Evolutionary conservation across 1,140 invertebrate genomes (phyloP).

Genomic region (Planococcus citri): DNA sequence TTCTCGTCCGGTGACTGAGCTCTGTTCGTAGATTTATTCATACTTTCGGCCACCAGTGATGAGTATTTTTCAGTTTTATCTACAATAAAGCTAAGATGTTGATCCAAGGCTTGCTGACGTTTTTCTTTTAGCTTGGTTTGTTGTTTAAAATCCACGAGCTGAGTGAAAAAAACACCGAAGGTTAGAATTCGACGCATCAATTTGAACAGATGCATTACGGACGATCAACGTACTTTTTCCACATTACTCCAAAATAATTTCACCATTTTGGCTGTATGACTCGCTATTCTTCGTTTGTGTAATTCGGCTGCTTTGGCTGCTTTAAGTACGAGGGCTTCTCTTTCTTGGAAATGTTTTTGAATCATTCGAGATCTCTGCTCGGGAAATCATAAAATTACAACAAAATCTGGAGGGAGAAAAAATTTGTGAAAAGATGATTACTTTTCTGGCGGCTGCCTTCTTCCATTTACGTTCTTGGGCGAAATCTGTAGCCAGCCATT

Average conservation of each 20-base stretch:
- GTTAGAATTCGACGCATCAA: background rate
- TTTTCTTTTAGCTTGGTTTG: slow-evolving; percentile 86
- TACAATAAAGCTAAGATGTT: slow-evolving; percentile 96
- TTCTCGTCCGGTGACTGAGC: background rate
- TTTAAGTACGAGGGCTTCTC: slow-evolving; percentile 71
- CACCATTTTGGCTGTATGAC: slow-evolving; percentile 83
- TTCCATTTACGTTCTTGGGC: slow-evolving; percentile 96
- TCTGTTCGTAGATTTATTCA: slow-evolving; percentile 46
- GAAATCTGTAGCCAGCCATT: slow-evolving; percentile 95
- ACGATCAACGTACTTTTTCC: slow-evolving; percentile 64
- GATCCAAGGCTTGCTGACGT: slow-evolving; percentile 86
- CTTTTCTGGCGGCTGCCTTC: slow-evolving; percentile 84
- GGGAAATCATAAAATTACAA: no score
- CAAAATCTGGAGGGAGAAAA: no score
- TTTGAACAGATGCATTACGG: background rate
- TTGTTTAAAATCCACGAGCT: slow-evolving; percentile 90
- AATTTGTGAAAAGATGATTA: no score
- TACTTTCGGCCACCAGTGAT: slow-evolving; percentile 69
- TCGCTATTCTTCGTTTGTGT: slow-evolving; percentile 72
- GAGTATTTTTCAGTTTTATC: slow-evolving; percentile 98
- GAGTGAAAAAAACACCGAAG: background rate
- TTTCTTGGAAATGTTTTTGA: slow-evolving; percentile 91
- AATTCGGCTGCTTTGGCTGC: slow-evolving; percentile 86
- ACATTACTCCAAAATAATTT: slow-evolving; percentile 93
- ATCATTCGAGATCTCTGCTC: slow-evolving; percentile 68